These are phyloP conservation scores for Zaprionus gabonicus DNA, from an alignment of 1,140 invertebrate genomes.

Conservation along the genomic window DNA sequence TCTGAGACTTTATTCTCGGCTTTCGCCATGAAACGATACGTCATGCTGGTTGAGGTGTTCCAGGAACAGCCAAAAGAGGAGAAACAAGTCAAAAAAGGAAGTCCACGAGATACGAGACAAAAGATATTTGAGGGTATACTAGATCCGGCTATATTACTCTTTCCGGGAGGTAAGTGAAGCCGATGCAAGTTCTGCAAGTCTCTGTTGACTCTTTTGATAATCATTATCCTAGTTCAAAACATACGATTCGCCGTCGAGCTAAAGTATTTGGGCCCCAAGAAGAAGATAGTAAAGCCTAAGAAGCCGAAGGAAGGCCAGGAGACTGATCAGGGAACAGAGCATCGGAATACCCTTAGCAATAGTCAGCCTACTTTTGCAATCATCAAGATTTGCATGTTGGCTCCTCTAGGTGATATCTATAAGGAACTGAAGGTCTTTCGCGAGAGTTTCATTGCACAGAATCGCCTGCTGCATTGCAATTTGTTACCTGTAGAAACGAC, in stretches of 20 bases:
- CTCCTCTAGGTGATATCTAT: constrained; percentile 53
- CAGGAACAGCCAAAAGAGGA: neutral
- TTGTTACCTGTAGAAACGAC: neutral
- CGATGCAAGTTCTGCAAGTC: too few relatives aligned
- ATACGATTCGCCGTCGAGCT: constrained; percentile 68
- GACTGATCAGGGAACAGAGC: too few relatives aligned
- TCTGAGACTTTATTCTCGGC: constrained; percentile 31
- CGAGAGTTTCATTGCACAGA: constrained; percentile 55
- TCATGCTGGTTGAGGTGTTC: constrained; percentile 43
- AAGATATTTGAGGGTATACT: constrained; percentile 61
- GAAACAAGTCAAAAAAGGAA: neutral
- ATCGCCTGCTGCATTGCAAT: constrained; percentile 57
- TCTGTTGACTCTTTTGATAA: neutral
- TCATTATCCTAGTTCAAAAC: constrained; percentile 34
- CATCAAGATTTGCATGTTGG: constrained; percentile 54
- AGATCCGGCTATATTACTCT: constrained; percentile 55
- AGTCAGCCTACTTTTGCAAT: constrained; percentile 58
- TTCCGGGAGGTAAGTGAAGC: constrained; percentile 46
- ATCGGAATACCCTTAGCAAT: too few relatives aligned
- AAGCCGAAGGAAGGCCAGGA: neutral
- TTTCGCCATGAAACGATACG: constrained; percentile 32
- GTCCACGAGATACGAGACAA: constrained; percentile 1
- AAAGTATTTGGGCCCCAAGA: constrained; percentile 42
- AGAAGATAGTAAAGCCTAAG: neutral
- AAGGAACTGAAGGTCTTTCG: constrained; percentile 55